Conservation (phyloP, 2,113 vertebrate species). For the Mohoua ochrocephala region DNA sequence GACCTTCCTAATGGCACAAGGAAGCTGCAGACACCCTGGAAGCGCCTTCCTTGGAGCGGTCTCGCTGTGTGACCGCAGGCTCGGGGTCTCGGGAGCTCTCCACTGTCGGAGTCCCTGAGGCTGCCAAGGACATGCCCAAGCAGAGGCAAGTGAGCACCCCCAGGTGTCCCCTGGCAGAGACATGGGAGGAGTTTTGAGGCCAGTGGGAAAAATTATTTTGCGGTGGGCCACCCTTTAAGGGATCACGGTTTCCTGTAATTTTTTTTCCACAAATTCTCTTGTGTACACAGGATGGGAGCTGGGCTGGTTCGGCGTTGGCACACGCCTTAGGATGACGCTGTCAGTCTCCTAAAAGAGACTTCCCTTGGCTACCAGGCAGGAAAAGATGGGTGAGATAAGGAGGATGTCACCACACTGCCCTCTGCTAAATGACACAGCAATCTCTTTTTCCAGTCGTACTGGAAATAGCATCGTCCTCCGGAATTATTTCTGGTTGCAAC, state of each 20-base stretch:
- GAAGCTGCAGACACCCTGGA: not conserved
- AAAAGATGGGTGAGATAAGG: not conserved
- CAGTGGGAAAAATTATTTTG: not conserved
- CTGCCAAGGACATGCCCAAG: not conserved
- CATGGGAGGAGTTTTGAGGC: accelerated
- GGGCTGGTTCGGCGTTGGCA: not conserved
- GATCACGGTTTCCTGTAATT: accelerated
- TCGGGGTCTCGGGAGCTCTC: accelerated
- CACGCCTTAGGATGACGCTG: accelerated
- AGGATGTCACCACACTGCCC: not conserved
- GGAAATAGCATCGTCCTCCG: not conserved
- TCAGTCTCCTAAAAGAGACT: not conserved
- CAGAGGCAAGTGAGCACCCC: too few relatives aligned
- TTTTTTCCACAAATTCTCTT: not conserved
- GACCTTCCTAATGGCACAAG: not conserved
- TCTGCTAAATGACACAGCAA: not conserved
- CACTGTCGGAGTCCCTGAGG: accelerated
- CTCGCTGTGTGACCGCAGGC: accelerated
- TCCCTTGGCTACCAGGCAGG: not conserved
- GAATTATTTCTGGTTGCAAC: not conserved
- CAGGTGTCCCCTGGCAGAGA: not conserved
- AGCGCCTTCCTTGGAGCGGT: not conserved
- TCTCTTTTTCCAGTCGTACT: not conserved
- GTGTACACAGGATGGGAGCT: not conserved
- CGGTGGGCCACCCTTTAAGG: not conserved